These are phyloP conservation scores for Sebastes itinus DNA, from an alignment of 2,797 vertebrate genomes.

Conservation along the genomic window DNA sequence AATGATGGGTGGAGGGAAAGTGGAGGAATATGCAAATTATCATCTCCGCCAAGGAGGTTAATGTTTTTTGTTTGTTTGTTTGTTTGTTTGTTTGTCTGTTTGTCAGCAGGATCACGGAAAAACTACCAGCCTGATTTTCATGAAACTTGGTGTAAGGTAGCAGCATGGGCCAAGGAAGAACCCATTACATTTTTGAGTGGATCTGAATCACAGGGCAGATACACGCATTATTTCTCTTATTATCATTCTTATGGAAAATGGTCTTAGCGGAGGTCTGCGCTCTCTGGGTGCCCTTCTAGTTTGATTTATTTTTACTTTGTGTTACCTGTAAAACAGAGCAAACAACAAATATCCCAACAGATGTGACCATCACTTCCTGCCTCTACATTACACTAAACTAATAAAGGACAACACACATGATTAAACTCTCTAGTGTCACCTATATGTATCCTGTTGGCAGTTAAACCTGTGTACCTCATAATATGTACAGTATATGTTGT, in stretches of 20 bases:
- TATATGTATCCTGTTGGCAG: too few species aligned
- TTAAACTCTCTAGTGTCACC: too few species aligned
- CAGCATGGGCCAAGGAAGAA: background rate
- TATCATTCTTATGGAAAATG: background rate
- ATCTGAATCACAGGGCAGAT: fast-evolving
- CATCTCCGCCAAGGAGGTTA: too few species aligned
- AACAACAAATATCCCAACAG: background rate
- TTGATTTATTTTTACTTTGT: fast-evolving
- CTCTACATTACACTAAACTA: background rate
- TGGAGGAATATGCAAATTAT: background rate
- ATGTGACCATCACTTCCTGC: background rate
- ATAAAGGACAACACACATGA: fast-evolving
- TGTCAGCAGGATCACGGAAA: too few species aligned
- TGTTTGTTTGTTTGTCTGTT: background rate
- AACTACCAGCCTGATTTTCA: too few species aligned
- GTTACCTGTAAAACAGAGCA: background rate
- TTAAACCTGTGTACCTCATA: background rate
- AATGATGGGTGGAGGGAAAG: background rate
- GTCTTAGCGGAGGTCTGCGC: background rate
- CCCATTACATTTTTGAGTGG: fast-evolving
- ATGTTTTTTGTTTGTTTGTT: background rate
- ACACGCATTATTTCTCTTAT: background rate
- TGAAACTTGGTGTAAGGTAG: background rate
- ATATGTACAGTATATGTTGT: too few species aligned
- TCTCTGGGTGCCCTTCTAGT: fast-evolving